Base-by-base conservation (phyloP, 2,113 vertebrate species). In the Cnemophilus loriae region DNA sequence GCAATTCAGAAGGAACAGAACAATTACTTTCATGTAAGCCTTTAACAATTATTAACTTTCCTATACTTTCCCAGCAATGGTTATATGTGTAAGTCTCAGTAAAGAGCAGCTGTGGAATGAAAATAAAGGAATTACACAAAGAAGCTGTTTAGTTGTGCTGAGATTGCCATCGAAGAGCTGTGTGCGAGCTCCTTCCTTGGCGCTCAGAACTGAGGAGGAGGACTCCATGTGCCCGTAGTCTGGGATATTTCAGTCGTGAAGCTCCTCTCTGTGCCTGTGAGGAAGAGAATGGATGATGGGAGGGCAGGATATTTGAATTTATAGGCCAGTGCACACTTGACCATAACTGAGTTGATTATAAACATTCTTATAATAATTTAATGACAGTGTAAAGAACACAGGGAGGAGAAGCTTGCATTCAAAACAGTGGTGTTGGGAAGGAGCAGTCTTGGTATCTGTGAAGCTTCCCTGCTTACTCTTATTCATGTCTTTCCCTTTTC, bases 31-130 rank as follows among this genome's bases (percentile, higher is more conserved):
- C 52, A 4, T 94, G 86, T 95, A 96, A 95, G 93, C 92, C 93
- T 96, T 92, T 93, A 97, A 95, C 93, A 95, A 96, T 97, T 97
- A 94, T 87, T 96, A 96, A 95, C 92, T 95, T 95, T 84, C 85
- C 64, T 77, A 56, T 74, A 74, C 92, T 96, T 96, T 52, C 27
- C 85, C 89, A 89, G 85, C 60, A 69, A 78, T 53, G 42, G 61
- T 90, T 95, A 33, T 88, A 65, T 60, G 91, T 81, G 75, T 69
- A 86, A 92, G 90, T 41, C 87, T 88, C 75, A 74, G 93, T 47
- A 60, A 91, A 60, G 90, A 96, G 90, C 96, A 96, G 88, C 85
- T 95, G 95, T 76, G 92, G 89, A 90, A 93, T 96, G 75, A 78
- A 87, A 93, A 90, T 50, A 49, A 61, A 91, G 92, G 73, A 77